A percentile compares a stretch with the other conserved stretches of the same genome.
Evolutionary conservation across 92 coral and sea anemone species (phyloP).

Genomic region (Phenganax marumi): DNA sequence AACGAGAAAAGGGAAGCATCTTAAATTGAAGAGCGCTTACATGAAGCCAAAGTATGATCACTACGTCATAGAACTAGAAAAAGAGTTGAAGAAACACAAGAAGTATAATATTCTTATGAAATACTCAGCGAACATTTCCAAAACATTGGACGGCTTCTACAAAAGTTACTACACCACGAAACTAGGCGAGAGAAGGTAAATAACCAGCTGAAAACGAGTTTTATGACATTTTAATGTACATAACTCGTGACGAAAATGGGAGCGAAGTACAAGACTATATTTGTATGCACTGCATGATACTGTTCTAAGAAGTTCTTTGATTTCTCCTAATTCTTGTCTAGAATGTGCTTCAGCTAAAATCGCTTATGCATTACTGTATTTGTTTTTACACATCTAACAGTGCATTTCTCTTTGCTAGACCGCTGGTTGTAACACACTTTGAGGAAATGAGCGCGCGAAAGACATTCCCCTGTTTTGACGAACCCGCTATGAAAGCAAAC

Average conservation of each 20-base stretch:
- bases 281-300: neutral
- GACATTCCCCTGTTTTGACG: constrained; percentile 85
- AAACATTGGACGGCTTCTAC: constrained; percentile 93
- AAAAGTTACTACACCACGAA: constrained; percentile 92
- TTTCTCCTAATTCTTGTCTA: too few relatives aligned
- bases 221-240: too few relatives aligned
- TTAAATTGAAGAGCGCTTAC: constrained; percentile 57
- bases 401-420: constrained; percentile 36
- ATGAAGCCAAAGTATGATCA: constrained; percentile 74
- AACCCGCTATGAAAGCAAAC: constrained; percentile 72
- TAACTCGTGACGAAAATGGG: neutral
- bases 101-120: constrained; percentile 65
- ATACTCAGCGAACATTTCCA: constrained; percentile 67
- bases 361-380: too few relatives aligned
- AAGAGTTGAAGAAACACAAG: constrained; percentile 56
- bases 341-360: too few relatives aligned
- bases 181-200: constrained; percentile 77
- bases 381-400: neutral
- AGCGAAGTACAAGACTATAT: neutral
- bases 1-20: constrained; percentile 54
- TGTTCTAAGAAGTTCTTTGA: too few relatives aligned
- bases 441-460: constrained; percentile 70
- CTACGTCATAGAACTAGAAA: constrained; percentile 66
- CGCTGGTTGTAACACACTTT: constrained; percentile 69
- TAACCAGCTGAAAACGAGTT: too few relatives aligned